A percentile compares a stretch with the other conserved stretches of the same genome.
These are phyloP conservation scores for Pygathrix nemaeus DNA, from an alignment of 2,113 vertebrate species.

Conservation along the genomic window DNA sequence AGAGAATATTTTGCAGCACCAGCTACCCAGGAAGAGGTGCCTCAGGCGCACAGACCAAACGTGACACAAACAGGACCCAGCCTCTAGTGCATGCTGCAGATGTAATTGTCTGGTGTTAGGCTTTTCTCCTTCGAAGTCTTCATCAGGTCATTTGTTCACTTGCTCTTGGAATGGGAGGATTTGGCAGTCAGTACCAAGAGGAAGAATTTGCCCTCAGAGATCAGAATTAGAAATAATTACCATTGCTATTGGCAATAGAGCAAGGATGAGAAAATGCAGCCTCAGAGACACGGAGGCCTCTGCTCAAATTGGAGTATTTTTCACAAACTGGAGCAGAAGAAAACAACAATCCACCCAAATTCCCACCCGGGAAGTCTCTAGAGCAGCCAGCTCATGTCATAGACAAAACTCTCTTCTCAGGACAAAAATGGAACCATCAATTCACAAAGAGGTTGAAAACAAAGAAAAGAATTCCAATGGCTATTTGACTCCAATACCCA, in stretches of 20 bases:
- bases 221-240: constrained; percentile 6
- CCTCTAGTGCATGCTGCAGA: neutral
- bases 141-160: neutral
- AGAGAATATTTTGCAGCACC: neutral
- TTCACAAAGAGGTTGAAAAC: neutral
- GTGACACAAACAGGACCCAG: fast-evolving
- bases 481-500: neutral
- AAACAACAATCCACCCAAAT: neutral
- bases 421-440: neutral
- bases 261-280: neutral
- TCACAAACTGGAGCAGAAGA: neutral
- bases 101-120: neutral
- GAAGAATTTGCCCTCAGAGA: neutral
- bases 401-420: neutral
- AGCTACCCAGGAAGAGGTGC: neutral
- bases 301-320: neutral
- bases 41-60: neutral
- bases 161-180: neutral
- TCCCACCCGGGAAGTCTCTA: neutral
- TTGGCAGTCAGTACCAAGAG: neutral
- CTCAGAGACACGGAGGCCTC: neutral
- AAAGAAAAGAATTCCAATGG: neutral
- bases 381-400: neutral
- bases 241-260: neutral
- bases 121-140: neutral